These are phyloP conservation scores for Aldrovandia affinis DNA, from an alignment of 2,797 vertebrate genomes.

Conservation along the genomic window DNA sequence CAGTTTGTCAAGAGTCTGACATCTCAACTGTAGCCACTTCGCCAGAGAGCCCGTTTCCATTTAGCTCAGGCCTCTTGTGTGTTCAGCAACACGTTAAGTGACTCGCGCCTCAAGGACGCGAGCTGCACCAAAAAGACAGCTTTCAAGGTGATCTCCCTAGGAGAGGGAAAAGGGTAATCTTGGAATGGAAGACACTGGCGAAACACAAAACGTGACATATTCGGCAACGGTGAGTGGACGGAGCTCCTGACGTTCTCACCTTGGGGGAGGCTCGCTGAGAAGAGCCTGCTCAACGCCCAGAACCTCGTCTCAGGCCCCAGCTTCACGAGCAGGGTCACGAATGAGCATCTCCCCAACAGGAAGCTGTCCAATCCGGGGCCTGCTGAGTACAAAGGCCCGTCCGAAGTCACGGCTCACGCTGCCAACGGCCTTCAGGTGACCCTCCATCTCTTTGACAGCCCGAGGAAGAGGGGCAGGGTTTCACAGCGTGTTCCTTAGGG, in stretches of 20 bases:
- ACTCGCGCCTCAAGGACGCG: constrained; percentile 27
- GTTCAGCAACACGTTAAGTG: constrained; percentile 32
- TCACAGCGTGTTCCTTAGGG: background rate
- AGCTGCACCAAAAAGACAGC: background rate
- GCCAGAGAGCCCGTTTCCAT: constrained; percentile 61
- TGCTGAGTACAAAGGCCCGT: background rate
- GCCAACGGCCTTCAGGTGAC: constrained; percentile 9
- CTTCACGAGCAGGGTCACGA: background rate
- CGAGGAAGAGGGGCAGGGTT: background rate
- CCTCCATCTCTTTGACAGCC: background rate
- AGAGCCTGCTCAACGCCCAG: background rate
- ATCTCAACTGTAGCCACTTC: constrained; percentile 48
- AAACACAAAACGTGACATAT: background rate
- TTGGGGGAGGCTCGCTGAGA: background rate
- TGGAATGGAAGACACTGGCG: background rate
- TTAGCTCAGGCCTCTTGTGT: constrained; percentile 40
- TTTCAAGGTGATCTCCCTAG: constrained; percentile 11
- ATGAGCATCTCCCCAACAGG: background rate
- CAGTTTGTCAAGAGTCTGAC: constrained; percentile 42
- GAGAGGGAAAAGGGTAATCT: constrained; percentile 30
- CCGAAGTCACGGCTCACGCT: background rate
- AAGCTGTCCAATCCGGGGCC: background rate
- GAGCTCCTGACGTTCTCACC: background rate
- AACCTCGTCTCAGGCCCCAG: background rate
- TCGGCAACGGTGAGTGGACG: background rate